These are phyloP conservation scores for Corbicula japonica DNA, from an alignment of 2,888 invertebrate genomes.

Conservation along the genomic window DNA sequence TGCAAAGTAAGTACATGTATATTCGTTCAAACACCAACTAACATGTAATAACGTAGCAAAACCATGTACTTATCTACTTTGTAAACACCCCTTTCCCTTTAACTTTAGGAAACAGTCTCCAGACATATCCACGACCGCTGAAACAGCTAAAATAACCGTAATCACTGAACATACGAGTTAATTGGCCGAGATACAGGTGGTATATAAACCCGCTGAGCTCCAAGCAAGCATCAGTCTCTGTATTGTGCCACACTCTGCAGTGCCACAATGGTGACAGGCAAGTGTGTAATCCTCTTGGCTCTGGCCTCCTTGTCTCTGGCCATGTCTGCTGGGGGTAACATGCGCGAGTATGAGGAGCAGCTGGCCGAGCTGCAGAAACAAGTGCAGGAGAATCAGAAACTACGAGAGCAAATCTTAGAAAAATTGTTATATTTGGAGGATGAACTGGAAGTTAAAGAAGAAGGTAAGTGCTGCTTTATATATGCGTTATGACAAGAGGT, in stretches of 20 bases:
- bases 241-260: slow-evolving; percentile 41
- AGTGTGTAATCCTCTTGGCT: slow-evolving; percentile 61
- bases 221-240: slow-evolving; percentile 29
- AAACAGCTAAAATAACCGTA: no score
- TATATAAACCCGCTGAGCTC: slow-evolving; percentile 20
- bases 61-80: no score
- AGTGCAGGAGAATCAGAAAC: slow-evolving; percentile 28
- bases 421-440: slow-evolving; percentile 43
- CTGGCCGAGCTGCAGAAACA: slow-evolving; percentile 20
- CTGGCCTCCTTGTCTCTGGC: slow-evolving; percentile 50
- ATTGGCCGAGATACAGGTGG: slow-evolving; percentile 36
- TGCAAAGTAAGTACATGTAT: no score
- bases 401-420: slow-evolving; percentile 30
- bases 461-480: slow-evolving; percentile 35
- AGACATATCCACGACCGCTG: no score
- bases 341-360: slow-evolving; percentile 23
- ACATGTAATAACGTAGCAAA: no score
- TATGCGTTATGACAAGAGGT: no score
- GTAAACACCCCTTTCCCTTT: no score
- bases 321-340: slow-evolving; percentile 30
- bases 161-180: no score
- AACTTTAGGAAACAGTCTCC: no score
- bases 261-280: slow-evolving; percentile 66
- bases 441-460: slow-evolving; percentile 52
- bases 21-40: no score